Percentiles rank a stretch among this genome's conserved stretches.
phyloP scores from a whole-genome alignment of 2,113 vertebrate species.

The Cyphomyrus discorhynchus region DNA sequence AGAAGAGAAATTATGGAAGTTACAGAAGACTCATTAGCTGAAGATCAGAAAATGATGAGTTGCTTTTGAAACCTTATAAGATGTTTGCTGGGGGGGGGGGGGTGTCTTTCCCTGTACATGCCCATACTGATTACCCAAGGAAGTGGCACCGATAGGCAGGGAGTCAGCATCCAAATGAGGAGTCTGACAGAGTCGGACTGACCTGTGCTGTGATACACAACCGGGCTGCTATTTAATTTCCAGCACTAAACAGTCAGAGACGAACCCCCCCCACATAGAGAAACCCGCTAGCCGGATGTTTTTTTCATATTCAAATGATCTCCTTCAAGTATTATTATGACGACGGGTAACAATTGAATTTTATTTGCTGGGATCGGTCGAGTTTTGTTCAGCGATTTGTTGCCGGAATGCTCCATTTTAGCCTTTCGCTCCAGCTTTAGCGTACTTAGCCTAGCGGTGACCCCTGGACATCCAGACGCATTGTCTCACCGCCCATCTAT shows the following conservation, averaged over 20 bases:
- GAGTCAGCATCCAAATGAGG: no score
- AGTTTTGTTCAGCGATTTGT: slow-evolving; percentile 17
- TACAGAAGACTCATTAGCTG: neutral
- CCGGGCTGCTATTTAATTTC: neutral
- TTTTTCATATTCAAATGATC: slow-evolving; percentile 10
- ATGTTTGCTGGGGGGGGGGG: neutral
- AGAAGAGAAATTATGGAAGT: neutral
- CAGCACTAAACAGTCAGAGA: neutral
- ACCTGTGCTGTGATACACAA: neutral
- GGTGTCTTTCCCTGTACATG: neutral
- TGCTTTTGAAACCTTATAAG: neutral
- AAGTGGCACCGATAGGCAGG: neutral
- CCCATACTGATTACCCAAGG: neutral
- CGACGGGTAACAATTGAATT: neutral
- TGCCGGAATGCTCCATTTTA: slow-evolving; percentile 38
- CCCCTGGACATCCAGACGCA: slow-evolving; percentile 59
- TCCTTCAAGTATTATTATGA: neutral
- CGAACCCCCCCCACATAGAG: neutral
- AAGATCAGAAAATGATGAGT: neutral
- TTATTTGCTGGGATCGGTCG: neutral
- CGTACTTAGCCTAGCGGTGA: slow-evolving; percentile 39
- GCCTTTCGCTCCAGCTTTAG: slow-evolving; percentile 40
- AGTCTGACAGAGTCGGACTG: neutral
- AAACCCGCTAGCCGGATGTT: neutral
- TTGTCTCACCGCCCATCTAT: slow-evolving; percentile 64